A percentile compares a stretch with the other conserved stretches of the same genome.
Evolutionary conservation across 2,113 vertebrate species (phyloP).

Genomic region (Condylura cristata): DNA sequence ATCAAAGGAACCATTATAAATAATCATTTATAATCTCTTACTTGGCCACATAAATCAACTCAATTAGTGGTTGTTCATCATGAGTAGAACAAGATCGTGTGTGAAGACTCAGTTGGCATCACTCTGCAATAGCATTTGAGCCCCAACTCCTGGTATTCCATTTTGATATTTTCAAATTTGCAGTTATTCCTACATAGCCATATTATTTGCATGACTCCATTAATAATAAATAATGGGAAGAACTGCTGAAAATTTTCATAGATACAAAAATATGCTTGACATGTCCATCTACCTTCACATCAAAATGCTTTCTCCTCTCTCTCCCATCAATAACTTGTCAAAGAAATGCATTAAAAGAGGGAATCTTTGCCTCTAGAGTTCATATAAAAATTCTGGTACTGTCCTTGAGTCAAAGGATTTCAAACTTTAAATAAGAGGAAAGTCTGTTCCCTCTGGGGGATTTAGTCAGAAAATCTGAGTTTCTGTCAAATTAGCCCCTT

Average conservation of each 20-base stretch:
- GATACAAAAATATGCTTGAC: neutral
- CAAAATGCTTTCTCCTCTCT: neutral
- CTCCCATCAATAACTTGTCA: neutral
- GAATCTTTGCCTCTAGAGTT: neutral
- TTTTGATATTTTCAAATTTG: constrained; percentile 32
- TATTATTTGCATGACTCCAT: neutral
- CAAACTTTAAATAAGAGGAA: neutral
- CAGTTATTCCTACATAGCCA: neutral
- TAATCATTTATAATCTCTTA: too few relatives aligned
- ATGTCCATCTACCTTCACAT: neutral
- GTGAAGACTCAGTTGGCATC: constrained; percentile 21
- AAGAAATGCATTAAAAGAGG: neutral
- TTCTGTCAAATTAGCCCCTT: neutral
- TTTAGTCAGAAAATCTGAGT: neutral
- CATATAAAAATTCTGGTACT: neutral
- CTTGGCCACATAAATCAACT: neutral
- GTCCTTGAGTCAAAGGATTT: neutral
- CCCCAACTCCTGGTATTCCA: neutral
- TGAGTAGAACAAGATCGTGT: constrained; percentile 24
- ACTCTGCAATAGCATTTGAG: neutral
- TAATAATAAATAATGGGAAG: neutral
- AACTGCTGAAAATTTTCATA: constrained; percentile 2
- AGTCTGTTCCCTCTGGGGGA: neutral
- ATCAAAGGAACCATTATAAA: neutral
- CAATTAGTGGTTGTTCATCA: neutral